These are phyloP conservation scores for Diorhabda elongata DNA, from an alignment of 1,140 invertebrate genomes.

Conservation along the genomic window DNA sequence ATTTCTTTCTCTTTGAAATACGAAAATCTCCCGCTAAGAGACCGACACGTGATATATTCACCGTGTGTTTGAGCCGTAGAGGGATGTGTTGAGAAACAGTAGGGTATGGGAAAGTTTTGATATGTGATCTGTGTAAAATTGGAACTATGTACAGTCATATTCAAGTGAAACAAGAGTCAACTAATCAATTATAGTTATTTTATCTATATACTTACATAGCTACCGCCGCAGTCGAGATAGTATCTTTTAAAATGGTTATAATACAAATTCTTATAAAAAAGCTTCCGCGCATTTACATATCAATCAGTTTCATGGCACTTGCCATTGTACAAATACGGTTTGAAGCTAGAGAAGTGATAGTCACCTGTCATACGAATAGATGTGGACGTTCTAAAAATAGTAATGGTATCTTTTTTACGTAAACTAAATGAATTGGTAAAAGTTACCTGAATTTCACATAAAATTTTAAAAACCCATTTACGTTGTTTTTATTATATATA, in stretches of 20 bases:
- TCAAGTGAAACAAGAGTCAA: background rate
- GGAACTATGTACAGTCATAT: background rate
- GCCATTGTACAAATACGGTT: no score
- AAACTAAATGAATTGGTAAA: background rate
- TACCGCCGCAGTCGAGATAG: background rate
- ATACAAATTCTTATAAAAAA: no score
- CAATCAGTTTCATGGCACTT: no score
- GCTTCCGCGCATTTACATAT: no score
- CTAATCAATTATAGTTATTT: background rate
- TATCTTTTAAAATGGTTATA: background rate
- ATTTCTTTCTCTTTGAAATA: constrained; percentile 7
- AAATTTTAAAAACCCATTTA: background rate
- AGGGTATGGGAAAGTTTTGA: background rate
- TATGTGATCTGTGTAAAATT: background rate
- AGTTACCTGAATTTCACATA: background rate
- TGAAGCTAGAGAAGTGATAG: no score
- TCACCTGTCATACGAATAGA: no score
- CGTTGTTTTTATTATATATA: background rate
- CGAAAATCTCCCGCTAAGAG: constrained; percentile 8
- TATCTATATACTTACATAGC: background rate
- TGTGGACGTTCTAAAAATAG: no score
- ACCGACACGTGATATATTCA: constrained; percentile 8
- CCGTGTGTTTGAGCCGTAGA: constrained; percentile 5
- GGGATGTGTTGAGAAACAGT: background rate
- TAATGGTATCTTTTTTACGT: no score